phyloP scores from a whole-genome alignment of 1,140 invertebrate genomes.

The Halesus radiatus region DNA sequence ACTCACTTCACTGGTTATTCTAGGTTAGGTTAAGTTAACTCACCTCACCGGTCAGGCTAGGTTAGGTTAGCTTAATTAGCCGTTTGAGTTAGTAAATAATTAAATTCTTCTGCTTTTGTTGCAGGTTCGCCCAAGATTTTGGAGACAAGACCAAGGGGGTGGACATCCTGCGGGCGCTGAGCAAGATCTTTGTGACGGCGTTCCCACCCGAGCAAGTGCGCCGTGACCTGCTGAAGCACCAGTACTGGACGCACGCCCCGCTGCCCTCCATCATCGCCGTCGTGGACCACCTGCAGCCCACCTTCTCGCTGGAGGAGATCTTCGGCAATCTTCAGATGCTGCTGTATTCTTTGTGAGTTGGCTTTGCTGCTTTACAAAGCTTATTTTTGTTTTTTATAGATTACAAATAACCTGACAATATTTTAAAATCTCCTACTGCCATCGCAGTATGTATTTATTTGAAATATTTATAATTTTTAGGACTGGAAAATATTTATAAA shows the following conservation, averaged over 20 bases:
- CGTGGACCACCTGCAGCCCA: slow-evolving; percentile 66
- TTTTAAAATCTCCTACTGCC: too few species aligned
- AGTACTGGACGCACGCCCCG: slow-evolving; percentile 72
- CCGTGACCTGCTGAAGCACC: slow-evolving; percentile 61
- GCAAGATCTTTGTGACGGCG: slow-evolving; percentile 58
- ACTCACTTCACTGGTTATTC: too few species aligned
- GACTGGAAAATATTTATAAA: too few species aligned
- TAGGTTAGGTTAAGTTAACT: too few species aligned
- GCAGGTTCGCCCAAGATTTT: slow-evolving; percentile 70
- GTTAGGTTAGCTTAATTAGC: too few species aligned
- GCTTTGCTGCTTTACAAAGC: too few species aligned
- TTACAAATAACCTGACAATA: too few species aligned
- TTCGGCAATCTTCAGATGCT: slow-evolving; percentile 70
- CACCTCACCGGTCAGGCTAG: too few species aligned
- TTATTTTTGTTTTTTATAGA: too few species aligned
- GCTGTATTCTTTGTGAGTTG: slow-evolving; percentile 71
- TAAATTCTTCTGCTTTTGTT: neutral
- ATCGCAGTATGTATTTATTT: too few species aligned
- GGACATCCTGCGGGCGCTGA: slow-evolving; percentile 67
- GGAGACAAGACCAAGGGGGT: slow-evolving; percentile 71
- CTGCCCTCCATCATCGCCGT: slow-evolving; percentile 69
- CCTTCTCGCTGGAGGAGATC: slow-evolving; percentile 68
- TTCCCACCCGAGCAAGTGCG: slow-evolving; percentile 63
- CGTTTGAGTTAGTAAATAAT: too few species aligned
- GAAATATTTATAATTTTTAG: too few species aligned